A percentile compares a stretch with the other conserved stretches of the same genome.
Evolutionary conservation across 2,113 vertebrate genomes (phyloP).

Genomic region (Poeciliopsis turrubarensis): DNA sequence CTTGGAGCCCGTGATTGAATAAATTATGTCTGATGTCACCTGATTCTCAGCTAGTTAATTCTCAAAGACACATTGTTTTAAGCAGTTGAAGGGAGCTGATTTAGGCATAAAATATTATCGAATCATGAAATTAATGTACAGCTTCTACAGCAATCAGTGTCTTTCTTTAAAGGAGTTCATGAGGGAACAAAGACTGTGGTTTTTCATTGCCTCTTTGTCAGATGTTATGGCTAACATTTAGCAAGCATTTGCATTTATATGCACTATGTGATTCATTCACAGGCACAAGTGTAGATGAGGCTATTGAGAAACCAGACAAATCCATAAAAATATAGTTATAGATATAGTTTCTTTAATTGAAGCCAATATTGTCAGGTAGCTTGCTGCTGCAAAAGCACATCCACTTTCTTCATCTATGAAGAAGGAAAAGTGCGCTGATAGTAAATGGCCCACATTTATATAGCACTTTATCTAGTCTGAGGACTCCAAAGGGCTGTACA

Average conservation of each 20-base stretch:
- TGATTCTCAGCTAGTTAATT: slow-evolving; percentile 6
- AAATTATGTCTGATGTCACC: too few relatives aligned
- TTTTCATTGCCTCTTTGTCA: slow-evolving; percentile 41
- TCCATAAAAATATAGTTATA: background rate
- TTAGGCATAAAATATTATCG: slow-evolving; percentile 66
- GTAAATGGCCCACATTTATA: too few relatives aligned
- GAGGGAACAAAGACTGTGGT: slow-evolving; percentile 51
- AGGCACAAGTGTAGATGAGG: background rate
- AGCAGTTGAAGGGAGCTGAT: slow-evolving; percentile 46
- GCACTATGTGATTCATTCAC: background rate
- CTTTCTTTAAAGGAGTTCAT: slow-evolving; percentile 59
- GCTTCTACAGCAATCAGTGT: slow-evolving; percentile 53
- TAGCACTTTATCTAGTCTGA: too few relatives aligned
- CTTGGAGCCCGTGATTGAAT: background rate
- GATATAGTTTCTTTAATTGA: background rate
- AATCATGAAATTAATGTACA: slow-evolving; percentile 58
- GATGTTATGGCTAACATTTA: slow-evolving; percentile 68
- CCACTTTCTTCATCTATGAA: background rate
- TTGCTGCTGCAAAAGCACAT: background rate
- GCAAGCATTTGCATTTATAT: slow-evolving; percentile 31
- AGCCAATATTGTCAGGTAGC: background rate
- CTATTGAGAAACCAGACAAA: background rate
- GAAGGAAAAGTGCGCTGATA: background rate
- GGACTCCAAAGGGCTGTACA: too few relatives aligned
- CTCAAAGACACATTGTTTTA: slow-evolving; percentile 42